Evolutionary conservation across 1,140 invertebrate species (phyloP), one percentile per base, ranked within the genome.

Genomic region (Zaprionus kolodkinae): DNA sequence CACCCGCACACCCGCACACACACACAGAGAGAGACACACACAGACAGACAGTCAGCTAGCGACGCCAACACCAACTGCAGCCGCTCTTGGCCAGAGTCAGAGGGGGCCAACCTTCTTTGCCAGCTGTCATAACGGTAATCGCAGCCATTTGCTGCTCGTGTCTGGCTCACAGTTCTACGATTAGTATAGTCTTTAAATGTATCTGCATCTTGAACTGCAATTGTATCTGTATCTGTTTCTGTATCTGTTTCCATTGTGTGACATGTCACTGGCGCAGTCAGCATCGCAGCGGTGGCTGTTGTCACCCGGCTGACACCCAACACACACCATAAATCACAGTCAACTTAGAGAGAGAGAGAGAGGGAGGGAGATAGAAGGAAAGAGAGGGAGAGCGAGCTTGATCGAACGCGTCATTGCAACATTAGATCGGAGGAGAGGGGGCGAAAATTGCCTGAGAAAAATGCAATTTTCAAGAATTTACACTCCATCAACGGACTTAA

Each of bases 321-420:
- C 85, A 88, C 85, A 88, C 81, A 85, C 85, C 84, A 88, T 88
- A 88, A 88, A 88, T 88, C 85, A 88, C 72, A 78, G 48, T 68
- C 43, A 54, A 48, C 15, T 48, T 9, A 25, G 17, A 25, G 45
- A 50, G 45, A 7, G 7, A 12, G 13, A 17, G 15, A 56, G 12
- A 13, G 40, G 21, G 17, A 17, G 7, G 21, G 13, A 25, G 33
- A 35, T 15, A 21, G 30, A 5, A 25, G 13, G n/a, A 60, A 15
- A 54, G 36, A 63, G 30, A 15, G 27, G 13, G 13, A 48, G 7
- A 48, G n/a, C n/a, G n/a, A n/a, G 45, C 45, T 12, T 11, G 15
- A 50, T 25, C 45, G 17, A 50, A 21, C 9, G 17, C 45, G 45
- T 21, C 45, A 25, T 25, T 50, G 17, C 45, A 50, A 25, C 17